These are phyloP conservation scores for Synaphobranchus kaupii DNA, from an alignment of 2,797 vertebrate genomes.

Conservation along the genomic window DNA sequence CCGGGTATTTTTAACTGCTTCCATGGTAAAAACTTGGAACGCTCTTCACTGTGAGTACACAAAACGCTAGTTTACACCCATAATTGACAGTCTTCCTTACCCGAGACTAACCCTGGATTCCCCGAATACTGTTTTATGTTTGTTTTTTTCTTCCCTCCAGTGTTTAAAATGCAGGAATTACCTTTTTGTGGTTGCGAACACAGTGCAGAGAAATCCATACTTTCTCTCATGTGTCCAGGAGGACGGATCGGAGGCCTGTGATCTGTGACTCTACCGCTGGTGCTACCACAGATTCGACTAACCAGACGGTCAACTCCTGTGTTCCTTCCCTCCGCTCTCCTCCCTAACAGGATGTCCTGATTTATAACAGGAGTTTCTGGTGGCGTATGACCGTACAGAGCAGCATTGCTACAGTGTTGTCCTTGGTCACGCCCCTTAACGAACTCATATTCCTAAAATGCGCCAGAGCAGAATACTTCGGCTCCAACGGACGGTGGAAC, in stretches of 20 bases:
- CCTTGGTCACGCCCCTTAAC: neutral
- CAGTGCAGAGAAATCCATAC: slow-evolving; percentile 41
- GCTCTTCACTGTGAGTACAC: slow-evolving; percentile 22
- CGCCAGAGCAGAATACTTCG: neutral
- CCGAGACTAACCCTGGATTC: slow-evolving; percentile 12
- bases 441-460: neutral
- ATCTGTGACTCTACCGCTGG: slow-evolving; percentile 47
- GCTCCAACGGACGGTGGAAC: neutral
- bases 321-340: neutral
- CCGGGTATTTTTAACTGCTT: slow-evolving; percentile 32
- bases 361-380: neutral
- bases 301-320: neutral
- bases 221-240: slow-evolving; percentile 53
- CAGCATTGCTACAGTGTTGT: slow-evolving; percentile 32
- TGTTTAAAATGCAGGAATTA: slow-evolving; percentile 31
- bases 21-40: slow-evolving; percentile 15
- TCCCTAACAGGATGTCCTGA: neutral
- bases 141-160: neutral
- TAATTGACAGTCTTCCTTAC: slow-evolving; percentile 15
- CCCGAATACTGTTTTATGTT: neutral
- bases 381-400: neutral
- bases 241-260: slow-evolving; percentile 38
- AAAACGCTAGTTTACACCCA: slow-evolving; percentile 37
- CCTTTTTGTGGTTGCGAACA: slow-evolving; percentile 14
- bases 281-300: slow-evolving; percentile 37